Base-by-base conservation (phyloP, 2,888 invertebrate genomes). In the Branchellion lobata region DNA sequence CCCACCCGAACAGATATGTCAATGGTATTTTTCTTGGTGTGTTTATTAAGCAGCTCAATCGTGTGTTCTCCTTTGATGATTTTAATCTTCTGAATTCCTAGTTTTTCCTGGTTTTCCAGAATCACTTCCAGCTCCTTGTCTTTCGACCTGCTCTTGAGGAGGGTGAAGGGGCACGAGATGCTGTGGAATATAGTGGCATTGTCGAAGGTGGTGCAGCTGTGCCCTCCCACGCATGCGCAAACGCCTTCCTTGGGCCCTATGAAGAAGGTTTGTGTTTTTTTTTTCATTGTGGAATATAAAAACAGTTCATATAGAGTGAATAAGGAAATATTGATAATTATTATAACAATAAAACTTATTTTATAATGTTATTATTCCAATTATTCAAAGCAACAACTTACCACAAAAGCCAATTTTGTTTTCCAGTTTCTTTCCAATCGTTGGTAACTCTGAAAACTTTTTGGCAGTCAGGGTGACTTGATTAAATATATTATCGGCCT, bases 171-270 rank as follows among this genome's bases (percentile, higher is more conserved):
- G 40, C 73, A 73, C 2, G 21, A 24, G 47, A 14, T 34, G 3
- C 5, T 21, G 24, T 73, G 73, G 8, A 2, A 21, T 5, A 73
- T 5, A 11, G 47, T 2, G 2, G 29, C 18, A 5, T 3, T 2
- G 27, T 73, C 73, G 27, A 73, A 73, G 11, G 73, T 73, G 33
- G 2, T 5, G 51, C 73, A 73, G 47, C 24, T 29, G 8, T 8
- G 5, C 3, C 73, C 34, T 3, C 47, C 73, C 27, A 34, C 5
- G 24, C 40, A 73, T 8, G n/a, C 27, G 24, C 73, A 73, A 5
- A 40, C 36, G 21, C 8, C 36, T 73, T 8, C 5, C 31, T 73
- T 36, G 29, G 73, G 40, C 2, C 40, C 73, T 73, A 3, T n/a
- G n/a, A n/a, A n/a, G n/a, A n/a, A n/a, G n/a, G n/a, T n/a, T n/a